Conservation (phyloP, 1,140 invertebrate genomes). For the Belonocnema kinseyi region DNA sequence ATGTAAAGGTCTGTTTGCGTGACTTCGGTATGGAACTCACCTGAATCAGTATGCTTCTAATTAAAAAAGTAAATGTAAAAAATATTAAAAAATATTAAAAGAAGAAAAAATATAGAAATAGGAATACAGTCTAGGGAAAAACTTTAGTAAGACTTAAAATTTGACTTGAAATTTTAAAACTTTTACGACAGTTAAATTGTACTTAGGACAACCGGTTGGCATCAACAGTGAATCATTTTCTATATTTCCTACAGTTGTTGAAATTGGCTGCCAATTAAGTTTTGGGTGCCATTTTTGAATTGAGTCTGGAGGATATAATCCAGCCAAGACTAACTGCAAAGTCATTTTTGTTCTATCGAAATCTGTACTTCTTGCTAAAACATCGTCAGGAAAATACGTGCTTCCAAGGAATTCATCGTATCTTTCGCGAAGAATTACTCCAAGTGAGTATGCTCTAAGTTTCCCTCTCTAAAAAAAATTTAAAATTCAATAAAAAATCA, state of each 20-base stretch:
- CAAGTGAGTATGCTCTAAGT: constrained; percentile 69
- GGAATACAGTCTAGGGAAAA: too few relatives aligned
- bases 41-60: too few relatives aligned
- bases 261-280: constrained; percentile 60
- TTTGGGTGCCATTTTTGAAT: constrained; percentile 55
- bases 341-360: constrained; percentile 78
- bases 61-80: too few relatives aligned
- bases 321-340: constrained; percentile 74
- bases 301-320: constrained; percentile 64
- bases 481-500: background rate
- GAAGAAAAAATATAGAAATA: too few relatives aligned
- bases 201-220: constrained; percentile 1
- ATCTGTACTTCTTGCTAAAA: constrained; percentile 70
- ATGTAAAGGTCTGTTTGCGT: too few relatives aligned
- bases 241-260: constrained; percentile 39
- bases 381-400: constrained; percentile 71
- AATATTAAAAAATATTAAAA: too few relatives aligned
- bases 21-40: too few relatives aligned
- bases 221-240: constrained; percentile 44
- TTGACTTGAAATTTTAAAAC: background rate
- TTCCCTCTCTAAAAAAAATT: constrained; percentile 70
- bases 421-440: constrained; percentile 66
- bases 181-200: background rate
- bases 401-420: constrained; percentile 71
- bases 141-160: too few relatives aligned